A percentile compares a stretch with the other conserved stretches of the same genome.
Conservation (phyloP, 2,113 vertebrate genomes). For the Sylvicapra grimmia region DNA sequence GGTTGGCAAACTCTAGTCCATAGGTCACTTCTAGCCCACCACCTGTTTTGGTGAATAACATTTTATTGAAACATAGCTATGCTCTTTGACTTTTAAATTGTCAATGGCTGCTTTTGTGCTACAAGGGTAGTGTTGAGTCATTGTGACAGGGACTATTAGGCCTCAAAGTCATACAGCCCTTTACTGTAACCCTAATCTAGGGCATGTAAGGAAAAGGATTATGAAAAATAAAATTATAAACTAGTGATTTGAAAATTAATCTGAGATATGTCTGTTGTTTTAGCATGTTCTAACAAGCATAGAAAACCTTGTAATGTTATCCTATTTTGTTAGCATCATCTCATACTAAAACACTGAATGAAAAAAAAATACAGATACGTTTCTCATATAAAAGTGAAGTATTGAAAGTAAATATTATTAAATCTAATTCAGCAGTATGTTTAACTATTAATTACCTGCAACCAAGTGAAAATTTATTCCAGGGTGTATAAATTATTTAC, state of each 20-base stretch:
- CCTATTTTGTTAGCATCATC: neutral
- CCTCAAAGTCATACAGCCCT: neutral
- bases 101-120: neutral
- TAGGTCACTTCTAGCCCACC: neutral
- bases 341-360: neutral
- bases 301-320: neutral
- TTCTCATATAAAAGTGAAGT: neutral
- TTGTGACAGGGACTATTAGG: neutral
- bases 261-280: neutral
- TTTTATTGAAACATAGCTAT: neutral
- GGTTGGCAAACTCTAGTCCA: neutral
- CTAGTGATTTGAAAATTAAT: neutral
- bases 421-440: neutral
- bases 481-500: neutral
- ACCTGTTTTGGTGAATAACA: neutral
- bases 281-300: neutral
- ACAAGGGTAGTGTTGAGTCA: neutral
- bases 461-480: neutral
- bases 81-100: neutral
- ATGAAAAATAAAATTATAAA: neutral
- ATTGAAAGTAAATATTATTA: neutral
- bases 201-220: neutral
- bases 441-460: neutral
- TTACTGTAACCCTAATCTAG: neutral
- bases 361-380: neutral